phyloP scores from a whole-genome alignment of 1,140 invertebrate species.

The Holotrichia oblita region DNA sequence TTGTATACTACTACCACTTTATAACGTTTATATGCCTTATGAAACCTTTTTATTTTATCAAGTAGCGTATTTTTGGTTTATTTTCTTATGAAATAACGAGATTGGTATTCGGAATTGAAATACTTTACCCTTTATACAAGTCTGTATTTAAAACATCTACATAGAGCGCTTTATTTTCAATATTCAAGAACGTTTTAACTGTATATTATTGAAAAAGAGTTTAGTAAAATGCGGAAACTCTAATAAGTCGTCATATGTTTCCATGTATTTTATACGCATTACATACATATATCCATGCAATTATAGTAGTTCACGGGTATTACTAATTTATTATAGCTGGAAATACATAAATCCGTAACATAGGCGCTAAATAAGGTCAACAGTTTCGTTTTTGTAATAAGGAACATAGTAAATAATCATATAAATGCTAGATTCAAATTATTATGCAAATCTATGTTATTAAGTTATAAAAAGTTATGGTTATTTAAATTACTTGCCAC shows the following conservation, averaged over 20 bases:
- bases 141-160: no score
- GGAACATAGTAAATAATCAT: conserved; percentile 11
- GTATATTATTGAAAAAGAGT: neutral
- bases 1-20: no score
- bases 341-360: neutral
- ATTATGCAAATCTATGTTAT: conserved; percentile 18
- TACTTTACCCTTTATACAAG: no score
- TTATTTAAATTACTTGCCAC: conserved; percentile 20
- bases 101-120: no score
- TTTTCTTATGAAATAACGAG: no score
- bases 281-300: neutral
- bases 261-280: neutral
- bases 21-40: no score
- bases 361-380: conserved; percentile 6
- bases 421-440: neutral
- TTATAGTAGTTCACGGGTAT: neutral
- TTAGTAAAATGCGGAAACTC: neutral
- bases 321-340: neutral
- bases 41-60: no score
- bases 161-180: no score
- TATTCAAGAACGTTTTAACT: neutral
- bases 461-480: conserved; percentile 26
- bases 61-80: no score
- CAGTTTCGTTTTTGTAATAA: conserved; percentile 20
- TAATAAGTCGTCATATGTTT: neutral